Base-by-base conservation (phyloP, 1,140 invertebrate genomes). In the Lepidurus apus region DNA sequence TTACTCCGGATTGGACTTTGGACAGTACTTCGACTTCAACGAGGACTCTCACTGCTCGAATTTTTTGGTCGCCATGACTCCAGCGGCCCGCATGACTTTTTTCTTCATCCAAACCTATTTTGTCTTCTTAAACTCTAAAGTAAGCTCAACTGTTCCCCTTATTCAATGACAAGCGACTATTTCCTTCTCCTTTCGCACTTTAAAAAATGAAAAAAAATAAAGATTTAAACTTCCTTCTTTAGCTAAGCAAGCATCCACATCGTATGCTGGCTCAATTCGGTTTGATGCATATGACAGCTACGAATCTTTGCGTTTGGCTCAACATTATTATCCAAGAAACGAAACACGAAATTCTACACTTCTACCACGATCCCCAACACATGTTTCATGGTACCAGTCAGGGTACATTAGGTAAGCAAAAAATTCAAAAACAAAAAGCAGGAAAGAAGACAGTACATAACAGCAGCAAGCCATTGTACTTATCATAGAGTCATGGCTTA, bases 21-120 rank as follows among this genome's bases (percentile, higher is more conserved):
- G 94, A 0, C 93, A 95, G 84, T 96, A 96, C 83, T 97, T 96
- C 84, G 95, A 97, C 85, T 85, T 95, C 74, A 92, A 95, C 83
- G 87, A 89, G 47, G 91, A 93, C 82, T 92, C 92, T 13, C 92
- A 93, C 81, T 96, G 95, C 83, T 91, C 94, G 83, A 95, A 94
- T 83, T 91, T 95, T 17, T 88, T 97, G 82, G 87, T 95, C 44
- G 94, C 93, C 0, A 84, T 97, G 7, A 95, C 93, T 0, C 95
- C 95, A 0, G 91, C 92, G 7, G 93, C 93, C 0, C 87, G 95
- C 80, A 95, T 96, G 92, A 91, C 93, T 75, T 96, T 97, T 86
- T 96, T 95, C 81, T 95, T 97, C 84, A 93, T 96, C 81, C 95
- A 97, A 85, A 95, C 97, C 90, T 97, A 96, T 85, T 97, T 97